A percentile compares a stretch with the other conserved stretches of the same genome.
phyloP scores from a whole-genome alignment of 2,888 invertebrate genomes.

The Matsumyia berberina region DNA sequence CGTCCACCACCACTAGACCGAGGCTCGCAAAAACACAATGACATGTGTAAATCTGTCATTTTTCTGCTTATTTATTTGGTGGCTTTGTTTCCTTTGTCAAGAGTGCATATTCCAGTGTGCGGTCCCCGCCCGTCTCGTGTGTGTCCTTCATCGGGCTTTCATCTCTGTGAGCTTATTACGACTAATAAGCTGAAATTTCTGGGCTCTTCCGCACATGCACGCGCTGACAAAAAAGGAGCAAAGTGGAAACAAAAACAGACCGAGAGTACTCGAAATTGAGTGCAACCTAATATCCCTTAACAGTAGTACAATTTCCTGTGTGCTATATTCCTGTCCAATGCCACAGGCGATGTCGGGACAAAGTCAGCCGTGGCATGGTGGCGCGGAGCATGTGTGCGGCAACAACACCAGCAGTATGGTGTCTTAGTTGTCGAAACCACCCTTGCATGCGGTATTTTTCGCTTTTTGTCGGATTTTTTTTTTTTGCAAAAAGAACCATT shows the following conservation, averaged over 20 bases:
- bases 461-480: not conserved
- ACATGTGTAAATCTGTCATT: constrained; percentile 58
- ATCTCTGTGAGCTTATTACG: constrained; percentile 58
- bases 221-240: constrained; percentile 3
- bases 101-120: not conserved
- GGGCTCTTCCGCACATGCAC: constrained; percentile 37
- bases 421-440: constrained; percentile 37
- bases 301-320: constrained; percentile 66
- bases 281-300: constrained; percentile 70
- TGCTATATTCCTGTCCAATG: constrained; percentile 68
- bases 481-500: constrained; percentile 9
- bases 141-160: constrained; percentile 47
- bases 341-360: constrained; percentile 53
- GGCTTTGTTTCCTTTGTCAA: not conserved
- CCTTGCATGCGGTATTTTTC: constrained; percentile 34
- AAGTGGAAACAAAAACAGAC: constrained; percentile 36
- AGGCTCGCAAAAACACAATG: constrained; percentile 46
- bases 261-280: constrained; percentile 57
- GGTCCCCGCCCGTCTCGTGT: not conserved
- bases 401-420: constrained; percentile 33
- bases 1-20: constrained; percentile 51
- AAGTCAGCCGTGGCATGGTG: not conserved
- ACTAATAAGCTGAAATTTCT: constrained; percentile 68
- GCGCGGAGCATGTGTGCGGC: constrained; percentile 17
- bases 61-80: constrained; percentile 13